A percentile compares a stretch with the other conserved stretches of the same genome.
Conservation (phyloP, 2,888 invertebrate genomes). For the Andrena chrysosceles region DNA sequence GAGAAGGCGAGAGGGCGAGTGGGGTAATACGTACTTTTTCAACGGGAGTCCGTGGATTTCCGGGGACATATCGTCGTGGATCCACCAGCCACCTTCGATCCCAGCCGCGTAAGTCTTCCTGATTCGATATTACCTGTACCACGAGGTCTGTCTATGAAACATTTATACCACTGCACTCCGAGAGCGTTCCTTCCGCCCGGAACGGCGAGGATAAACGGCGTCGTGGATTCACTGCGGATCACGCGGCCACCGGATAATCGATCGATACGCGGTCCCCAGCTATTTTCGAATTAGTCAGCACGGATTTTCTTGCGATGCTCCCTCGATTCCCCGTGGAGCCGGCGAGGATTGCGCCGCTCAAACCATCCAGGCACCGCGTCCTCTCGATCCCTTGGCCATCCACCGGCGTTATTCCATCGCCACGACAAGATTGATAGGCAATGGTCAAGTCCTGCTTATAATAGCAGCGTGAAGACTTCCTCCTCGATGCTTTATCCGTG, state of each 20-base stretch:
- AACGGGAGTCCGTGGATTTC: conserved; percentile 67
- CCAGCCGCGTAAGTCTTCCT: conserved; percentile 47
- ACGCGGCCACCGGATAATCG: conserved; percentile 46
- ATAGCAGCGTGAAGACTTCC: neutral
- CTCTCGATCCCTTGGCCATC: neutral
- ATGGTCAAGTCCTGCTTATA: neutral
- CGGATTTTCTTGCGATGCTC: neutral
- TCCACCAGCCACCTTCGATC: conserved; percentile 65
- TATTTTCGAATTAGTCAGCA: conserved; percentile 23
- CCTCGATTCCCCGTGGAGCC: neutral
- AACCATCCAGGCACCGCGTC: neutral
- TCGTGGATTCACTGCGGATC: conserved; percentile 54
- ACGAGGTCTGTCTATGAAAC: conserved; percentile 70
- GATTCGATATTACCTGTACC: conserved; percentile 57
- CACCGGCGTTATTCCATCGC: conserved; percentile 1
- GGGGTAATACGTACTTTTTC: conserved; percentile 73
- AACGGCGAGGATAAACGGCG: conserved; percentile 21
- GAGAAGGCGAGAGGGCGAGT: neutral
- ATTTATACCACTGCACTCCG: conserved; percentile 76
- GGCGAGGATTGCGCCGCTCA: neutral
- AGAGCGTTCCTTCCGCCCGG: conserved; percentile 17
- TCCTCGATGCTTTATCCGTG: neutral
- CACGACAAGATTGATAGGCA: conserved; percentile 22
- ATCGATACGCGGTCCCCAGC: conserved; percentile 23
- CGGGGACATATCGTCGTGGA: conserved; percentile 71